These are phyloP conservation scores for Zapornia atra DNA, from an alignment of 2,113 vertebrate species.

Conservation along the genomic window DNA sequence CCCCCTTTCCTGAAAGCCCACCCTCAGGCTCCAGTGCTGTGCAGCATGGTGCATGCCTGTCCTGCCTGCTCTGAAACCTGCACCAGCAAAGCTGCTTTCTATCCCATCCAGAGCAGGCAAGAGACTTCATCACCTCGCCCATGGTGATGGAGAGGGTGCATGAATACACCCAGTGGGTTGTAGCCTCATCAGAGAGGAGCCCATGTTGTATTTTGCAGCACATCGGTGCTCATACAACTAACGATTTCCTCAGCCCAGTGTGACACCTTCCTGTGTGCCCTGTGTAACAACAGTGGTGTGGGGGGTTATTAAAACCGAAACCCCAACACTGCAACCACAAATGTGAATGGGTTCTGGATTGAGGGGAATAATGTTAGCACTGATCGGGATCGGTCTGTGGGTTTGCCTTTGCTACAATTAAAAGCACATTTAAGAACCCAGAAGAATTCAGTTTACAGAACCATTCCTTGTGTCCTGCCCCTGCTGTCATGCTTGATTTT, in stretches of 20 bases:
- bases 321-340: background rate
- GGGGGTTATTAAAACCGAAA: background rate
- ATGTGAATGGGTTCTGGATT: background rate
- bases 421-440: background rate
- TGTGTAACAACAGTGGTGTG: accelerated
- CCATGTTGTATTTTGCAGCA: background rate
- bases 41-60: background rate
- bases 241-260: background rate
- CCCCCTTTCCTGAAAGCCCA: background rate
- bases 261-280: background rate
- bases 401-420: background rate
- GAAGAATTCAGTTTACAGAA: background rate
- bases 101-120: background rate
- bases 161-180: background rate
- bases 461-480: background rate
- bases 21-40: background rate
- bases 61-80: background rate
- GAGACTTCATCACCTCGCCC: accelerated
- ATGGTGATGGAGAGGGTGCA: background rate
- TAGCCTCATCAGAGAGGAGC: background rate
- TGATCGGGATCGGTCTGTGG: too few species aligned
- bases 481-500: background rate
- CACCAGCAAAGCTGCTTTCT: accelerated
- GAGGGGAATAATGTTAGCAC: background rate
- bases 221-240: background rate